A percentile compares a stretch with the other conserved stretches of the same genome.
These are phyloP conservation scores for Lamprotornis superbus DNA, from an alignment of 2,113 vertebrate genomes.

Conservation along the genomic window DNA sequence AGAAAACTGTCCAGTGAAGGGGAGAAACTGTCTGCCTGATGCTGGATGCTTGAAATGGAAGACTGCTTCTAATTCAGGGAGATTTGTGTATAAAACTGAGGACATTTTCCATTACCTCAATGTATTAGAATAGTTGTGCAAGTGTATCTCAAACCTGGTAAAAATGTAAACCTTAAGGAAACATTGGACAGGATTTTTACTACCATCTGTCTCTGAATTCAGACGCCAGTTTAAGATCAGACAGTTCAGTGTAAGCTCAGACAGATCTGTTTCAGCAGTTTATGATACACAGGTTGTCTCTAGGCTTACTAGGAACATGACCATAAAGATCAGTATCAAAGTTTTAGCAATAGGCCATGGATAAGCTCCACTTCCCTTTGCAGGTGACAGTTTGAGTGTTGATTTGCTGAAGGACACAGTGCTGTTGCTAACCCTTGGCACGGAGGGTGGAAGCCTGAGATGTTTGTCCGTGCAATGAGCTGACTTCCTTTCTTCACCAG, in stretches of 20 bases:
- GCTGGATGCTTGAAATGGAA: background rate
- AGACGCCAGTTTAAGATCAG: background rate
- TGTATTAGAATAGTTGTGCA: background rate
- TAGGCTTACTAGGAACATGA: background rate
- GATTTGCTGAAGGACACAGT: background rate
- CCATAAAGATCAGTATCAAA: background rate
- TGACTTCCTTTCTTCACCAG: background rate
- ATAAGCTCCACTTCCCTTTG: background rate
- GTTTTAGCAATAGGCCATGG: background rate
- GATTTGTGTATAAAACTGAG: slow-evolving; percentile 2
- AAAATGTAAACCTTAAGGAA: background rate
- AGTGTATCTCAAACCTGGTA: background rate
- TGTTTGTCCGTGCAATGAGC: background rate
- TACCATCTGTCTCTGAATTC: background rate
- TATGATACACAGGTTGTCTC: background rate
- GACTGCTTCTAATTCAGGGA: background rate
- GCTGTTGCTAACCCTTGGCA: background rate
- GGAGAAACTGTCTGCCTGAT: background rate
- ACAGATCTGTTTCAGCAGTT: background rate
- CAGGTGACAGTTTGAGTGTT: background rate
- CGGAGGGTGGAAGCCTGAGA: background rate
- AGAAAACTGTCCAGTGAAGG: background rate
- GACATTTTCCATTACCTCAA: slow-evolving; percentile 14
- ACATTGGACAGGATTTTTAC: background rate
- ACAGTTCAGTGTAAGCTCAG: background rate